Percentiles rank a stretch among this genome's conserved stretches.
phyloP scores from a whole-genome alignment of 2,113 vertebrate genomes.

The Oryctolagus cuniculus region DNA sequence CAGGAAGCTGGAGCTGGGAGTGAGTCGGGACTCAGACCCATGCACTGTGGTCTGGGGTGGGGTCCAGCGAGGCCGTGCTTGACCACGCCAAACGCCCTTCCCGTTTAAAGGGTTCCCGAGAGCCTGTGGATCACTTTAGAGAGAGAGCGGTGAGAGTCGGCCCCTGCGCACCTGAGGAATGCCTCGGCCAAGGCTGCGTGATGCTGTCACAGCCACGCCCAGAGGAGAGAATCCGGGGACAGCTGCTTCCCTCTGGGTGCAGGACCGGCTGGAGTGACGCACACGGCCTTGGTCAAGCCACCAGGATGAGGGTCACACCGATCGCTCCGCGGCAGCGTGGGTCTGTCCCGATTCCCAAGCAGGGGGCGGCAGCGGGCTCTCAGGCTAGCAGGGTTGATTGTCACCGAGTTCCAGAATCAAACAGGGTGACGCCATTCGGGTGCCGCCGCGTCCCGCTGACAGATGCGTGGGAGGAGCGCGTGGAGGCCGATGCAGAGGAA shows the following conservation, averaged over 20 bases:
- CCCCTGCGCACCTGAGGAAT: no score
- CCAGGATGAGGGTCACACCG: background rate
- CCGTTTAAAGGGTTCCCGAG: background rate
- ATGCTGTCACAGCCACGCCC: background rate
- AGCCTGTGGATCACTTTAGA: background rate
- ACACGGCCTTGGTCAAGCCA: background rate
- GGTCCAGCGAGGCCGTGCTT: no score
- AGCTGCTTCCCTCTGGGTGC: background rate
- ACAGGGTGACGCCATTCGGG: conserved; percentile 43
- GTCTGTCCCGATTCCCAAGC: background rate
- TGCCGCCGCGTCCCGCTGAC: conserved; percentile 3
- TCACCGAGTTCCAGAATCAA: background rate
- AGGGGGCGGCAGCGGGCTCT: background rate
- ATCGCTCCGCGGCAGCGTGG: accelerated
- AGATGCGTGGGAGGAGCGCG: background rate
- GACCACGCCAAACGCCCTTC: no score
- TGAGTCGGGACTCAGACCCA: no score
- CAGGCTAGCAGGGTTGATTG: background rate
- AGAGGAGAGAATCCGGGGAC: background rate
- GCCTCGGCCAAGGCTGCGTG: no score
- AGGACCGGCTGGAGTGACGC: background rate
- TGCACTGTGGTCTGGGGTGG: no score
- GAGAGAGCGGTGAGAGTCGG: no score
- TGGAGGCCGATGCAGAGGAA: conserved; percentile 49
- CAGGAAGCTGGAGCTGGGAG: no score